These are phyloP conservation scores for Pentalonia nigronervosa DNA, from an alignment of 1,140 invertebrate genomes.

Conservation along the genomic window DNA sequence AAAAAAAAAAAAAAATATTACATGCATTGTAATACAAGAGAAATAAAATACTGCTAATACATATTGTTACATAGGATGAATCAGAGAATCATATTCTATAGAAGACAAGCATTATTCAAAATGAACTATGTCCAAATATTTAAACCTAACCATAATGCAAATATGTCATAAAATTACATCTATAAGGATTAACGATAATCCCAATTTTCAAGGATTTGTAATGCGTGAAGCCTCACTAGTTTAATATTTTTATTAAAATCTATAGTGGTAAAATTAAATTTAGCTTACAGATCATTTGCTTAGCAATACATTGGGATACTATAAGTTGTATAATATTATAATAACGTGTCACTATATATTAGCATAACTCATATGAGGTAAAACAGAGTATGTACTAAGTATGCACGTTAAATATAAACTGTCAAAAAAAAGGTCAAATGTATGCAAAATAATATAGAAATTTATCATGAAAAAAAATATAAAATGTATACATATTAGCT, in stretches of 20 bases:
- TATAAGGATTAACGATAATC: background rate
- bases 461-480: background rate
- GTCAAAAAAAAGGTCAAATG: background rate
- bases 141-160: background rate
- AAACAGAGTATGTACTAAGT: background rate
- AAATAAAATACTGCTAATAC: background rate
- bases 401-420: background rate
- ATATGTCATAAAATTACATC: constrained; percentile 21
- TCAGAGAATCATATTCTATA: background rate
- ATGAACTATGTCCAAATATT: background rate
- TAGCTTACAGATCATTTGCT: background rate
- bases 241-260: constrained; percentile 16
- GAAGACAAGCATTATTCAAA: background rate
- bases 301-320: background rate
- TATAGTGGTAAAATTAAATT: background rate
- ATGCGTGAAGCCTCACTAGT: background rate
- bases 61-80: background rate
- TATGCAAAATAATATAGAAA: background rate
- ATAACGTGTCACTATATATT: background rate
- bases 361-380: background rate
- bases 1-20: too few species aligned
- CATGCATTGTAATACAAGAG: background rate
- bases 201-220: background rate
- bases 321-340: background rate
- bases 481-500: too few species aligned